phyloP scores from a whole-genome alignment of 2,888 invertebrate species.

The Prosapia bicincta region DNA sequence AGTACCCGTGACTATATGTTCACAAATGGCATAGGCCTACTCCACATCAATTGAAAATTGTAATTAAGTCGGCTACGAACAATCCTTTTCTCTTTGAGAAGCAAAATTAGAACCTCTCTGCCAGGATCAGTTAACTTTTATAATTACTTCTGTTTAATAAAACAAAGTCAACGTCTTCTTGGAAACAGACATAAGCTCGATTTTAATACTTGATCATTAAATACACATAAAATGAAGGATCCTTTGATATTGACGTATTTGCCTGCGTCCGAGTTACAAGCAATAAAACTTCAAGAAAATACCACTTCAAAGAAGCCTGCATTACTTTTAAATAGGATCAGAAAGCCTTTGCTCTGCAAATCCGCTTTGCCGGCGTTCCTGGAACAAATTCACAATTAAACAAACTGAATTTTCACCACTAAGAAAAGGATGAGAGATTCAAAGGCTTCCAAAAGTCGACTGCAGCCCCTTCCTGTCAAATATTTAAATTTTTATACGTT shows the following conservation, averaged over 20 bases:
- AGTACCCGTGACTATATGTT: too few relatives aligned
- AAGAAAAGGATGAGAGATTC: not conserved
- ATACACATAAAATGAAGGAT: not conserved
- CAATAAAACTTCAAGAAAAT: not conserved
- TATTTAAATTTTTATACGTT: too few relatives aligned
- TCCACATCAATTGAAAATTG: too few relatives aligned
- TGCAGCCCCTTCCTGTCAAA: too few relatives aligned
- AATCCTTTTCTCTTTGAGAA: too few relatives aligned
- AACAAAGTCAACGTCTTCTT: not conserved
- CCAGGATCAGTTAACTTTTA: not conserved
- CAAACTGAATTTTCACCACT: not conserved
- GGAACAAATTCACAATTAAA: not conserved
- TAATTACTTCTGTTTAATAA: not conserved
- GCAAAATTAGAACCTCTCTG: not conserved
- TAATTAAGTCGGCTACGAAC: too few relatives aligned
- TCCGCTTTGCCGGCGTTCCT: not conserved
- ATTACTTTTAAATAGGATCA: not conserved
- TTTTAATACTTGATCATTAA: constrained; percentile 2
- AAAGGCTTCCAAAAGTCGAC: too few relatives aligned
- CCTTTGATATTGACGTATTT: not conserved
- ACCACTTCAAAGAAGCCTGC: not conserved
- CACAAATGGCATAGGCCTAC: too few relatives aligned
- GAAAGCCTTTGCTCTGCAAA: not conserved
- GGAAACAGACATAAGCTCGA: not conserved
- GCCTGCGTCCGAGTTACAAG: not conserved